A percentile compares a stretch with the other conserved stretches of the same genome.
These are phyloP conservation scores for Entosphenus tridentatus DNA, from an alignment of 2,113 vertebrate species.

Conservation along the genomic window DNA sequence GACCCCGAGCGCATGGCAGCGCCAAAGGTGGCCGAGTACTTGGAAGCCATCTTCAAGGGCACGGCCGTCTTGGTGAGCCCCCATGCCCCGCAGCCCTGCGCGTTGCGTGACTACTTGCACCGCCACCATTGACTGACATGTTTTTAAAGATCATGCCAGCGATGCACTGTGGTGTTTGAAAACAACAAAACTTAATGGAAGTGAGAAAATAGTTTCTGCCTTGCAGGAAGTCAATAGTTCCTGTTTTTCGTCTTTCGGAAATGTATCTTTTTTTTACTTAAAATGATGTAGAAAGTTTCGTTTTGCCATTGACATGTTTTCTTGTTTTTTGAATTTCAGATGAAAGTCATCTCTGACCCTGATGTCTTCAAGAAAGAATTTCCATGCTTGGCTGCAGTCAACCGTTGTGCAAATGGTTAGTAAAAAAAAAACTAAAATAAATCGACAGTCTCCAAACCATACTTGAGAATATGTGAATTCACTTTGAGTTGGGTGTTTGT, in stretches of 20 bases:
- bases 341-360: slow-evolving; percentile 22
- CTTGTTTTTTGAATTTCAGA: slow-evolving; percentile 15
- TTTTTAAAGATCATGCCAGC: not conserved
- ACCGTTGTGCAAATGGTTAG: slow-evolving; percentile 36
- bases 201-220: not conserved
- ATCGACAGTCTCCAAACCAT: not conserved
- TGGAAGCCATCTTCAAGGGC: slow-evolving; percentile 24
- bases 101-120: too few relatives aligned
- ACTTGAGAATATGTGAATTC: not conserved
- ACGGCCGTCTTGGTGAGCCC: slow-evolving; percentile 22
- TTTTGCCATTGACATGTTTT: not conserved
- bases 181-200: too few relatives aligned
- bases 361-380: slow-evolving; percentile 25
- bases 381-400: slow-evolving; percentile 38
- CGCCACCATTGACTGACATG: too few relatives aligned
- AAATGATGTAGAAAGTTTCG: not conserved
- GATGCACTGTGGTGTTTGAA: too few relatives aligned
- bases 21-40: slow-evolving; percentile 26
- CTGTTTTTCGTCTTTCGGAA: not conserved
- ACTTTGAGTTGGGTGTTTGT: not conserved
- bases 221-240: not conserved
- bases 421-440: not conserved
- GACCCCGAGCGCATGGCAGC: slow-evolving; percentile 43
- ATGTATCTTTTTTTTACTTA: not conserved
- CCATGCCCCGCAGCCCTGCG: too few relatives aligned